These are phyloP conservation scores for Pipa parva DNA, from an alignment of 2,113 vertebrate species.

Conservation along the genomic window DNA sequence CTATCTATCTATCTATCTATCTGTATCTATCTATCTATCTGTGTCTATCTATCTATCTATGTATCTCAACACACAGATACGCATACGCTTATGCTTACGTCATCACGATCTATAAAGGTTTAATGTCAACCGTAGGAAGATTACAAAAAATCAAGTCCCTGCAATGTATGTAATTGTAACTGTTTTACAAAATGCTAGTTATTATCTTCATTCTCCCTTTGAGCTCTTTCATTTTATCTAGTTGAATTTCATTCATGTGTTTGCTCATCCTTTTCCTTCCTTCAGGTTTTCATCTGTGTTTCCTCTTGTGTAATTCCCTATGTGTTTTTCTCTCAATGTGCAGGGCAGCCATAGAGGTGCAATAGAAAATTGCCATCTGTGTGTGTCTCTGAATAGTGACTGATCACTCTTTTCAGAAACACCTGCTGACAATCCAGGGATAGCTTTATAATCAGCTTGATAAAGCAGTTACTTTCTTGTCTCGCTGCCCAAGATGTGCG, in stretches of 20 bases:
- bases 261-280: slow-evolving; percentile 30
- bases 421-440: slow-evolving; percentile 43
- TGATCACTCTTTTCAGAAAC: slow-evolving; percentile 44
- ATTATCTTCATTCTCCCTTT: slow-evolving; percentile 15
- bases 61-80: no score
- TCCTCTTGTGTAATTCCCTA: slow-evolving; percentile 35
- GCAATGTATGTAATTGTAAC: slow-evolving; percentile 6
- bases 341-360: slow-evolving; percentile 42
- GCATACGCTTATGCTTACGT: no score
- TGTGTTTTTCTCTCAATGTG: slow-evolving; percentile 36
- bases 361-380: slow-evolving; percentile 43
- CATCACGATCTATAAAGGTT: background rate
- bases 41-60: no score
- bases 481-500: slow-evolving; percentile 40
- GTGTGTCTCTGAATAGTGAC: slow-evolving; percentile 41
- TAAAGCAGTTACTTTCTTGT: slow-evolving; percentile 44
- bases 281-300: slow-evolving; percentile 36
- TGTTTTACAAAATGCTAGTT: slow-evolving; percentile 13
- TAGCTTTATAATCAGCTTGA: slow-evolving; percentile 44
- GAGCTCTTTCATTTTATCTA: slow-evolving; percentile 21
- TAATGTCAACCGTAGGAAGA: background rate
- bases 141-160: background rate
- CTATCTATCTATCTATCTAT: no score
- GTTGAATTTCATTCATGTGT: slow-evolving; percentile 28
- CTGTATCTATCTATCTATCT: no score